phyloP scores from a whole-genome alignment of 2,797 vertebrate genomes.

The Anguilla megastoma region DNA sequence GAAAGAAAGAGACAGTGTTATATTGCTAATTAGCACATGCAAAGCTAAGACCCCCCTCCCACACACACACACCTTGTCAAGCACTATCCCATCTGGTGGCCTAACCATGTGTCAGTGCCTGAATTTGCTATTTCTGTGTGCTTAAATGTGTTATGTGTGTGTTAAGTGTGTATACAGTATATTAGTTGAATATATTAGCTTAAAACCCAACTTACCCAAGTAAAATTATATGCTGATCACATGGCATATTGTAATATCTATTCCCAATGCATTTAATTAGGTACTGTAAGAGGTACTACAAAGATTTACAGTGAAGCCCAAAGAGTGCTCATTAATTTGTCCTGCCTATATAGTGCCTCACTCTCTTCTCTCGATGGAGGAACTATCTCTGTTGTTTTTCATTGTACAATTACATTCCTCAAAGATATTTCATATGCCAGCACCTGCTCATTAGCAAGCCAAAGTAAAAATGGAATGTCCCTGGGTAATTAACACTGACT shows the following conservation, averaged over 20 bases:
- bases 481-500: slow-evolving; percentile 27
- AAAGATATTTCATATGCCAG: slow-evolving; percentile 20
- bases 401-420: slow-evolving; percentile 31
- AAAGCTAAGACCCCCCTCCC: no score
- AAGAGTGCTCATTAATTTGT: background rate
- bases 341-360: no score
- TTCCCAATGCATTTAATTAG: background rate
- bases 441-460: slow-evolving; percentile 37
- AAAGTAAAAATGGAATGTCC: slow-evolving; percentile 27
- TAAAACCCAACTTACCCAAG: background rate
- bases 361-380: background rate
- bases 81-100: no score
- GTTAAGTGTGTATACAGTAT: no score
- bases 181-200: background rate
- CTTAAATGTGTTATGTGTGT: no score
- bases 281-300: background rate
- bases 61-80: no score
- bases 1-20: no score
- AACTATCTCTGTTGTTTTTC: slow-evolving; percentile 1
- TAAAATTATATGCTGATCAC: background rate
- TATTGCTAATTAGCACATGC: no score
- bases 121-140: no score
- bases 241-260: background rate
- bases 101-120: no score
- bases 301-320: background rate